Percentiles rank a stretch among this genome's conserved stretches.
phyloP scores from a whole-genome alignment of 1,140 invertebrate genomes.

The Musca domestica region DNA sequence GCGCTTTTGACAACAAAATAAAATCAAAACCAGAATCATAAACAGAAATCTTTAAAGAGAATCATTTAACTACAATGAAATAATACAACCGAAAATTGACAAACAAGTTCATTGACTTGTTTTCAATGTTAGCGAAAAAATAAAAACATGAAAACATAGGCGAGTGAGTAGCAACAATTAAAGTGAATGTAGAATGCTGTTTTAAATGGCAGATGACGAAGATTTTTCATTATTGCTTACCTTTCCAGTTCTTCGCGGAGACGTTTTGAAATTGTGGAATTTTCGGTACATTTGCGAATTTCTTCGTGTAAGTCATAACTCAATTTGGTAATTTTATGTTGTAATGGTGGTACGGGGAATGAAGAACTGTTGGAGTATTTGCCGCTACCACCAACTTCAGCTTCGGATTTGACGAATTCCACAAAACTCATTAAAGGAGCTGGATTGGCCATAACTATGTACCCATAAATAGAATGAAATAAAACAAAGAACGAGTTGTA shows the following conservation, averaged over 20 bases:
- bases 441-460: slow-evolving; percentile 6
- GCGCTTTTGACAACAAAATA: too few species aligned
- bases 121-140: background rate
- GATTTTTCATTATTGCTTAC: slow-evolving; percentile 32
- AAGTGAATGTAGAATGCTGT: background rate
- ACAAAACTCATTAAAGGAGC: slow-evolving; percentile 8
- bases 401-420: slow-evolving; percentile 1
- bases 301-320: slow-evolving; percentile 48
- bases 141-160: background rate
- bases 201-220: background rate
- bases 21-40: too few species aligned
- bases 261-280: slow-evolving; percentile 42
- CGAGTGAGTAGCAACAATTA: background rate
- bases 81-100: background rate
- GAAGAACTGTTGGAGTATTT: background rate
- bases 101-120: background rate
- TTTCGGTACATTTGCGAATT: slow-evolving; percentile 42
- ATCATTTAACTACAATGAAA: background rate
- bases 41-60: background rate
- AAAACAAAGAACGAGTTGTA: too few species aligned
- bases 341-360: slow-evolving; percentile 10
- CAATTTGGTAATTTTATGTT: slow-evolving; percentile 36
- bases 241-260: slow-evolving; percentile 49
- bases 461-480: too few species aligned
- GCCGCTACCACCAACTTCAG: slow-evolving; percentile 7